Percentiles rank a stretch among this genome's conserved stretches.
These are phyloP conservation scores for Unio pictorum DNA, from an alignment of 2,888 invertebrate genomes.

Conservation along the genomic window DNA sequence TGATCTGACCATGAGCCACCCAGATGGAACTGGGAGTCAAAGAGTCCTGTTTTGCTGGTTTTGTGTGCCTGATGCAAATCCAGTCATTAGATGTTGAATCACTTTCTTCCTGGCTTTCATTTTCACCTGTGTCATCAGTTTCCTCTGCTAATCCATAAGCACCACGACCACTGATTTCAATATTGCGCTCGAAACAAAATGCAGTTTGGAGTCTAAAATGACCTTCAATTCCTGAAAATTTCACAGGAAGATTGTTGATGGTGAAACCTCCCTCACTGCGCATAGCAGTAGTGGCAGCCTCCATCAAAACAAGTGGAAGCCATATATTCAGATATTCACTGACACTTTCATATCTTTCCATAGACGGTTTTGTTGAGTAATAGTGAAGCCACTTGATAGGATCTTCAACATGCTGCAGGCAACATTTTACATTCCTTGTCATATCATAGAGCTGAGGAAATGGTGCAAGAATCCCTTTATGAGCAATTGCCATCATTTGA, in stretches of 20 bases:
- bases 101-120: not conserved
- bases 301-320: slow-evolving; percentile 50
- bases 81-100: slow-evolving; percentile 11
- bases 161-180: slow-evolving; percentile 31
- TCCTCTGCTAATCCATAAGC: slow-evolving; percentile 9
- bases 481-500: slow-evolving; percentile 33
- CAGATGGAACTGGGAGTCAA: slow-evolving; percentile 3
- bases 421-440: slow-evolving; percentile 36
- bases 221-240: slow-evolving; percentile 27
- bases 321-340: slow-evolving; percentile 35
- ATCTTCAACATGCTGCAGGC: slow-evolving; percentile 40
- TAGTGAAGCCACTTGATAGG: slow-evolving; percentile 34
- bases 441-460: slow-evolving; percentile 36
- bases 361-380: slow-evolving; percentile 35
- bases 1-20: slow-evolving; percentile 23
- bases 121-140: slow-evolving; percentile 16
- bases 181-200: slow-evolving; percentile 41
- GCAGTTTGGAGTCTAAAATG: slow-evolving; percentile 27
- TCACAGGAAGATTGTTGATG: slow-evolving; percentile 37
- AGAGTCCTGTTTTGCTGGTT: not conserved
- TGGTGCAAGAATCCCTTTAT: slow-evolving; percentile 34
- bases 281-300: slow-evolving; percentile 40
- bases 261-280: slow-evolving; percentile 30
- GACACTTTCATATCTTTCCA: slow-evolving; percentile 13
- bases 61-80: slow-evolving; percentile 13